A percentile compares a stretch with the other conserved stretches of the same genome.
Evolutionary conservation across 1,140 invertebrate genomes (phyloP).

Genomic region (Helicorthomorpha holstii): DNA sequence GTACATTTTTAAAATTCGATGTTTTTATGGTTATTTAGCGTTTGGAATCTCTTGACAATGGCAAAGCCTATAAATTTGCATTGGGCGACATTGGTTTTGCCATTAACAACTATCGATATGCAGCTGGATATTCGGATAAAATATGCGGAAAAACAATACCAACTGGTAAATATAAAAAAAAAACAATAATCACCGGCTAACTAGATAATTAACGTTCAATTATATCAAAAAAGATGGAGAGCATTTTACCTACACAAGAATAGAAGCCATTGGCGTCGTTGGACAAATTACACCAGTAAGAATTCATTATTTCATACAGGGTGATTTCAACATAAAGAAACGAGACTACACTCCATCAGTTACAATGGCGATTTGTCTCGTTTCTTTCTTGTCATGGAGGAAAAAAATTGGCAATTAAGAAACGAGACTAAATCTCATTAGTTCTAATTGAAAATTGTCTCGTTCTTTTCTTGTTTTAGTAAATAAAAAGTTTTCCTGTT

Average conservation of each 20-base stretch:
- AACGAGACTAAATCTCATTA: too few species aligned
- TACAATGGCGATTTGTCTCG: too few species aligned
- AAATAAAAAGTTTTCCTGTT: too few species aligned
- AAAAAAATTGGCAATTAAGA: too few species aligned
- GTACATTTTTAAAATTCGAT: too few species aligned
- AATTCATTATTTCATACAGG: not conserved
- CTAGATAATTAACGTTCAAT: not conserved
- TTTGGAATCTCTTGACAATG: constrained; percentile 72
- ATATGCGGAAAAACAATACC: constrained; percentile 77
- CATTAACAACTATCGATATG: constrained; percentile 53
- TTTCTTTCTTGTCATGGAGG: too few species aligned
- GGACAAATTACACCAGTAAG: constrained; percentile 8
- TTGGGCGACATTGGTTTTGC: constrained; percentile 44
- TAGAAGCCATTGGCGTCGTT: constrained; percentile 6
- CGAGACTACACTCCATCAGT: too few species aligned
- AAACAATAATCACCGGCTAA: not conserved
- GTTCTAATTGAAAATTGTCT: too few species aligned
- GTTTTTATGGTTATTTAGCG: constrained; percentile 17
- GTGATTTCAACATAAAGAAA: not conserved
- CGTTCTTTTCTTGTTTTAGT: too few species aligned
- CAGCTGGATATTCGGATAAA: constrained; percentile 84
- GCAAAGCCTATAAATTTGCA: constrained; percentile 55
- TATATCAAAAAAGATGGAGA: constrained; percentile 14
- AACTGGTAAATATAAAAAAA: constrained; percentile 32
- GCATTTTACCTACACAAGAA: constrained; percentile 4